A percentile compares a stretch with the other conserved stretches of the same genome.
These are phyloP conservation scores for Picathartes gymnocephalus DNA, from an alignment of 2,113 vertebrate genomes.

Conservation along the genomic window DNA sequence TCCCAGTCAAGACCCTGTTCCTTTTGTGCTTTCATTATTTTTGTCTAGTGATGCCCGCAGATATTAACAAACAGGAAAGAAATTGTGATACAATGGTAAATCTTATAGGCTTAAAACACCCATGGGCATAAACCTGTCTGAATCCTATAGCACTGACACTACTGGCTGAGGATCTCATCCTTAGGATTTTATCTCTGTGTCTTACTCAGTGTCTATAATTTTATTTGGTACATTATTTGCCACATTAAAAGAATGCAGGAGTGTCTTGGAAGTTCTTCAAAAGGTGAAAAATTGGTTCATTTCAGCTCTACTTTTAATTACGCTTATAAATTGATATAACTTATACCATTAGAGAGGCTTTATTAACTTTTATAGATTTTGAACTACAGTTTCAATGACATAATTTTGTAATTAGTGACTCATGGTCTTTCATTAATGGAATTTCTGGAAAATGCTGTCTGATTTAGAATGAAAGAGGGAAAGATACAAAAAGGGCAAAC, in stretches of 20 bases:
- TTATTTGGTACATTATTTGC: not conserved
- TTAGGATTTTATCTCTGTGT: not conserved
- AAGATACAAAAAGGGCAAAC: not conserved
- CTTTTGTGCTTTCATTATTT: not conserved
- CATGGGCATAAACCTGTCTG: not conserved
- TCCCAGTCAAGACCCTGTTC: not conserved
- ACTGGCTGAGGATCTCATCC: not conserved
- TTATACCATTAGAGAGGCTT: not conserved
- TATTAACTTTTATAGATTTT: constrained; percentile 19
- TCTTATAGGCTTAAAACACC: not conserved
- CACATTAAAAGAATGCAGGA: not conserved
- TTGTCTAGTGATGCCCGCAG: not conserved
- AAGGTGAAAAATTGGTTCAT: constrained; percentile 16
- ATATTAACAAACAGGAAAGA: not conserved
- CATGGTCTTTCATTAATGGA: not conserved
- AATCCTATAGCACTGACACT: not conserved
- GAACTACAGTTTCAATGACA: not conserved
- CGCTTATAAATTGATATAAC: not conserved
- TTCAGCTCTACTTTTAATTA: constrained; percentile 34
- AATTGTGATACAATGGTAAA: not conserved
- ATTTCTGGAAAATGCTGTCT: not conserved
- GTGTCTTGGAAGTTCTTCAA: not conserved
- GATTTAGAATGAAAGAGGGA: not conserved
- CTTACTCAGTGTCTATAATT: not conserved
- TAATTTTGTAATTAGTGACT: constrained; percentile 16